Evolutionary conservation across 35 echinoderm and acorn worm genomes (phyloP), one percentile per base, ranked within the genome.

Genomic region (Chiridota heheva): DNA sequence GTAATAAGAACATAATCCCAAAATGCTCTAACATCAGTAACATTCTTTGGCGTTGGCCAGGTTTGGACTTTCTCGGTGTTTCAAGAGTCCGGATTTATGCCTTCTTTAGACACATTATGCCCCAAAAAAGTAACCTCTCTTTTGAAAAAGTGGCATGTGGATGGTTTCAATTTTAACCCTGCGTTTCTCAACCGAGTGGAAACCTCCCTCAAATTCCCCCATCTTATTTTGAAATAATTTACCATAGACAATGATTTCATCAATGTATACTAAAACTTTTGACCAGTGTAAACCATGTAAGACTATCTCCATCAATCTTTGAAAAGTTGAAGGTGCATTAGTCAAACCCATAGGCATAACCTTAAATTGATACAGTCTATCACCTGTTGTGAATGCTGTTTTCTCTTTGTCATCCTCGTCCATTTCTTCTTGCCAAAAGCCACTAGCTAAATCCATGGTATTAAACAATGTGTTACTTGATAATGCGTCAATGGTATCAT

Each of bases 361-460:
- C 20, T 87, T 87, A 65, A 87, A 87, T 65, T 87, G 72, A 47
- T 77, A 76, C 2, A 87, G 40, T 10, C 34, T 39, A 47, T 58
- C 60, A 1, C 71, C 70, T 34, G 73, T 87, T 25, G 56, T 87
- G 59, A 87, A 87, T n/a, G 84, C 72, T 48, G 84, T 76, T 66
- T 86, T 86, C 28, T 36, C 35, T 37, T 58, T 64, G 28, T 60
- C 71, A 7, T 65, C 60, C 1, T 51, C 20, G 27, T 78, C 53
- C 58, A 87, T 87, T 40, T 27, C 40, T 38, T 72, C 81, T 68
- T 87, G 84, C 84, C 84, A 87, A 51, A 79, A 87, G 17, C 84
- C 84, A 66, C 84, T 87, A 44, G 30, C 63, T 51, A 87, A 47
- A 66, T 87, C 84, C 31, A 87, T 38, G 13, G 73, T 87, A 17